These are phyloP conservation scores for Bombyx mandarina DNA, from an alignment of 1,140 invertebrate species.

Conservation along the genomic window DNA sequence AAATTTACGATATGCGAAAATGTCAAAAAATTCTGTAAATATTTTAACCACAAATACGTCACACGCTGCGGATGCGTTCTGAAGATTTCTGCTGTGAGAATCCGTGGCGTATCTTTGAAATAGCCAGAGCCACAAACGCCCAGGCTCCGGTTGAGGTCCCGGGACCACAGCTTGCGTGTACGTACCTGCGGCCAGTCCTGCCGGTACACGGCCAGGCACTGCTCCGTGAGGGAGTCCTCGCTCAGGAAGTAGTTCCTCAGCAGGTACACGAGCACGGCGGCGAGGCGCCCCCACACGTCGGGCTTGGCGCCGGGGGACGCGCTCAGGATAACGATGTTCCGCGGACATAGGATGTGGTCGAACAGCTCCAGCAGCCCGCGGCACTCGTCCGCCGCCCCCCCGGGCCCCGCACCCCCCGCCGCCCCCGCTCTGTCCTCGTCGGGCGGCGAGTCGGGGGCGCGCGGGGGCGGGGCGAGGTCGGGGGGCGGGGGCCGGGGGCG, in stretches of 20 bases:
- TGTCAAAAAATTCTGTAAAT: neutral
- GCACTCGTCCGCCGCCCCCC: slow-evolving; percentile 9
- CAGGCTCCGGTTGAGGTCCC: too few relatives aligned
- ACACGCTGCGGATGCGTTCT: neutral
- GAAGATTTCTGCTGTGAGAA: neutral
- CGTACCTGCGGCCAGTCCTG: slow-evolving; percentile 65
- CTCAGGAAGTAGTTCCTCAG: slow-evolving; percentile 45
- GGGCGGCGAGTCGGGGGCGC: slow-evolving; percentile 27
- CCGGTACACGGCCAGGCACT: slow-evolving; percentile 59
- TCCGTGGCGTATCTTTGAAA: neutral
- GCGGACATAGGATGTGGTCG: slow-evolving; percentile 44
- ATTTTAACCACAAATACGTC: neutral
- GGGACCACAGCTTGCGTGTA: neutral
- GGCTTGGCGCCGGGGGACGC: slow-evolving; percentile 12
- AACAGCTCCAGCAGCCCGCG: slow-evolving; percentile 35
- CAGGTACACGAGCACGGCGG: slow-evolving; percentile 42
- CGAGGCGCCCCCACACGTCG: slow-evolving; percentile 45
- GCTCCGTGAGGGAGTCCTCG: slow-evolving; percentile 60
- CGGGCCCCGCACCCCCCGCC: slow-evolving; percentile 35
- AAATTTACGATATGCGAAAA: neutral
- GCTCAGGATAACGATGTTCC: slow-evolving; percentile 47
- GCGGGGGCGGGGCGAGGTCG: slow-evolving; percentile 27
- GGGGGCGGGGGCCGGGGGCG: slow-evolving; percentile 28
- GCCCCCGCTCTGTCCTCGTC: slow-evolving; percentile 30
- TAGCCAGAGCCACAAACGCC: too few relatives aligned